Conservation (phyloP, 2,888 invertebrate genomes). For the Rhorus exstirpatorius region DNA sequence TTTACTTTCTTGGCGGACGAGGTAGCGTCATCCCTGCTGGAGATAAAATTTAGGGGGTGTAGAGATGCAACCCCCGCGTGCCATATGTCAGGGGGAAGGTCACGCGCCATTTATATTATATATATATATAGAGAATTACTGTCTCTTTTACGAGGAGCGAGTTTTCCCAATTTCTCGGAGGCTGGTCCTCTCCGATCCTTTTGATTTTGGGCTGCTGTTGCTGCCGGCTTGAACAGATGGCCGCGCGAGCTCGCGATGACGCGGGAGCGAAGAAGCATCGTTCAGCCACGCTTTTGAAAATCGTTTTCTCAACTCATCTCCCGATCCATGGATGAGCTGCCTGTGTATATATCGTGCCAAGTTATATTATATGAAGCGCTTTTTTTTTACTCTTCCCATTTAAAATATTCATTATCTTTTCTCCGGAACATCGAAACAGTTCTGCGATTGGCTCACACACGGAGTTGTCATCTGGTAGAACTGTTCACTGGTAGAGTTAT, state of each 20-base stretch:
- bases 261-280: conserved; percentile 37
- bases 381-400: no score
- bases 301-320: conserved; percentile 53
- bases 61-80: conserved; percentile 76
- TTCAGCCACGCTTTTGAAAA: conserved; percentile 62
- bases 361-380: no score
- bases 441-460: no score
- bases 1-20: conserved; percentile 50
- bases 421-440: no score
- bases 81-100: conserved; percentile 81
- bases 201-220: conserved; percentile 56
- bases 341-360: no score
- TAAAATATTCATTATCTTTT: no score
- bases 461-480: no score
- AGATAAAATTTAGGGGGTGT: conserved; percentile 73
- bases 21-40: conserved; percentile 53
- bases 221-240: conserved; percentile 78
- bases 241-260: conserved; percentile 69
- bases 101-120: conserved; percentile 65
- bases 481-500: no score
- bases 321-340: no score
- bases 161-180: conserved; percentile 80
- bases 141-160: conserved; percentile 54
- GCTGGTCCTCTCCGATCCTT: conserved; percentile 46
- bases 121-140: conserved; percentile 24